Base-by-base conservation (phyloP, 2,888 invertebrate genomes). In the Linyphia triangularis region DNA sequence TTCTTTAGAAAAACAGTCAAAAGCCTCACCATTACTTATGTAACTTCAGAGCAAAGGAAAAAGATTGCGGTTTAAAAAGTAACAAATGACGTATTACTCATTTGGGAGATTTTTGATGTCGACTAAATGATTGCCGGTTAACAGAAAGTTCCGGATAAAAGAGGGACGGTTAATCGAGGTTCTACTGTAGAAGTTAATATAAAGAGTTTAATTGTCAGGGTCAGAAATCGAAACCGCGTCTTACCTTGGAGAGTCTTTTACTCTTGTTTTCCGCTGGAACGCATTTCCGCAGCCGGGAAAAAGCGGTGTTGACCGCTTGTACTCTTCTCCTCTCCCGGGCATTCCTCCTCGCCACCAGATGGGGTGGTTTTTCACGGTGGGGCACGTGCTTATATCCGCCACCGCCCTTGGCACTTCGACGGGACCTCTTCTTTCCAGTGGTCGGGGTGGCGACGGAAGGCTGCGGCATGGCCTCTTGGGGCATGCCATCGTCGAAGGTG, bases 301-400 rank as follows among this genome's bases (percentile, higher is more conserved):
- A 95, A 43, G 95, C 95, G 84, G 92, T 93, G 92, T 95, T 95
- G 90, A 95, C 95, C 16, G 95, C 95, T 91, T 95, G 94, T 33
- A 95, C 95, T 89, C 95, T 93, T 84, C 94, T 93, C 90, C 95
- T 92, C 92, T 95, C 95, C 72, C 95, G 92, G 6, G 95, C 95
- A 92, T 95, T 95, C 85, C 95, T 91, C 88, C 93, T 91, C 19
- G 94, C 94, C 85, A 95, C 95, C 88, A 94, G 93, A 91, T 94
- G 94, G 24, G 94, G 94, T 13, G 94, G 94, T 91, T 94, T 94
- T 91, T 94, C 93, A 82, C 93, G 92, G 91, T 93, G 93, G 9
- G 91, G 91, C 19, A 91, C 89, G 67, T 91, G 91, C 69, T 91
- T 91, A 65, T 91, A 91, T 19, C 65, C 89, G 30, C 65, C 89